Base-by-base conservation (phyloP, 1,140 invertebrate genomes). In the Armadillidium nasatum region DNA sequence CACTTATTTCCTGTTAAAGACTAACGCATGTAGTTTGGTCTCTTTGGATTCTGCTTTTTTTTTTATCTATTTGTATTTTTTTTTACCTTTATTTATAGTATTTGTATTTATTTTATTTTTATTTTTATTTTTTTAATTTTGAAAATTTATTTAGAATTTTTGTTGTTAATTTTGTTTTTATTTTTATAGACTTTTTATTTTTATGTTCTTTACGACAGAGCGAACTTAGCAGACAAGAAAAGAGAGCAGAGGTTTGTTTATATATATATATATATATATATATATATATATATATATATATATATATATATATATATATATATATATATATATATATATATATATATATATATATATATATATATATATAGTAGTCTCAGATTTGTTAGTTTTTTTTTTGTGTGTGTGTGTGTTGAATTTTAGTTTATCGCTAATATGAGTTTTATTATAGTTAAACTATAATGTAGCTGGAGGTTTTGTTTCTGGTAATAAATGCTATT, bases 191-290 rank as follows among this genome's bases (percentile, higher is more conserved):
- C 23, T 54, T 77, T 77, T 50, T 75, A 68, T 66, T 22, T 60
- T 46, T 22, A 70, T 75, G 75, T 78, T 72, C 71, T 76, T 76
- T 72, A 73, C 50, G 23, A 79, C 78, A 79, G 78, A 79, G 75
- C 46, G 69, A 66, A 71, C 72, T 79, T 72, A 75, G 74, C 74
- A 74, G 76, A 74, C 73, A 54, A 74, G 78, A 79, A 72, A 79
- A 67, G 45, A 72, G 76, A 72, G 75, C 78, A 33, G 78, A 79
- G 78, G 78, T 79, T 76, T 23, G 78, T 79, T 66, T 71, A 71
- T 33, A 33, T 15, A 67, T 67, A 67, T 67, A 67, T 67, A 67
- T 10, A 67, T 10, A 67, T 67, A 67, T 67, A 13, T 67, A 67
- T 67, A 67, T 67, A 67, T 67, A 67, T 67, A 67, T 67, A 67